Percentiles rank a stretch among this genome's conserved stretches.
Evolutionary conservation across 2,888 invertebrate genomes (phyloP).

Genomic region (Macrosoma leucophasiata): DNA sequence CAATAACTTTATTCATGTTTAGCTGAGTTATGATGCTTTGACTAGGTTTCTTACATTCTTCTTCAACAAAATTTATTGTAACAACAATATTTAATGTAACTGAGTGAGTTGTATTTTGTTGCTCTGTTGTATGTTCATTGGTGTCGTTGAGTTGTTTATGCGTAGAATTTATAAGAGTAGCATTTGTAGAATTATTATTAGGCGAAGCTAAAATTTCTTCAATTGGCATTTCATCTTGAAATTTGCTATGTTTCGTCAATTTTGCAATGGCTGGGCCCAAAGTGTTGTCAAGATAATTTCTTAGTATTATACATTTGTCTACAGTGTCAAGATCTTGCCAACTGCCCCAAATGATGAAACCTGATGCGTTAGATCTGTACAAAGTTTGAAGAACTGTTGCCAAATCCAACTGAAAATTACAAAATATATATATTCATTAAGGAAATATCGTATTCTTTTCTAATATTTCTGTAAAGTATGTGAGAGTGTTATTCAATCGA

Average conservation of each 20-base stretch:
- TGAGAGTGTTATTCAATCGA: too few species aligned
- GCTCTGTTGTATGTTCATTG: slow-evolving; percentile 21
- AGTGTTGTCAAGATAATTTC: slow-evolving; percentile 76
- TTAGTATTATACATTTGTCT: slow-evolving; percentile 76
- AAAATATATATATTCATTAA: too few species aligned
- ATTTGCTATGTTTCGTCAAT: slow-evolving; percentile 38
- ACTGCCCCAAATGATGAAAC: slow-evolving; percentile 85
- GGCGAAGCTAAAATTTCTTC: too few species aligned
- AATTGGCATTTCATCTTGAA: slow-evolving; percentile 15
- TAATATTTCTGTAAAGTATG: too few species aligned
- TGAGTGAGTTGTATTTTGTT: slow-evolving; percentile 33
- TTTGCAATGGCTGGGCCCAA: slow-evolving; percentile 77
- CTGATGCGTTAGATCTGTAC: slow-evolving; percentile 75
- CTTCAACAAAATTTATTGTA: slow-evolving; percentile 40
- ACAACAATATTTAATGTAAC: slow-evolving; percentile 40
- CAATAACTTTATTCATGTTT: slow-evolving; percentile 20
- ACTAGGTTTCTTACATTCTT: slow-evolving; percentile 36
- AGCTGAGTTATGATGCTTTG: too few species aligned
- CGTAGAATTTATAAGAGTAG: too few species aligned
- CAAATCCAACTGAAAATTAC: slow-evolving; percentile 74
- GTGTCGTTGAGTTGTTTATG: slow-evolving; percentile 14
- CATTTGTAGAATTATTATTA: slow-evolving; percentile 13
- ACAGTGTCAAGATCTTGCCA: slow-evolving; percentile 80
- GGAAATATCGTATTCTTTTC: too few species aligned
- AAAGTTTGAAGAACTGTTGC: slow-evolving; percentile 70